These are phyloP conservation scores for Temnothorax rugatulus DNA, from an alignment of 2,888 invertebrate genomes.

Conservation along the genomic window DNA sequence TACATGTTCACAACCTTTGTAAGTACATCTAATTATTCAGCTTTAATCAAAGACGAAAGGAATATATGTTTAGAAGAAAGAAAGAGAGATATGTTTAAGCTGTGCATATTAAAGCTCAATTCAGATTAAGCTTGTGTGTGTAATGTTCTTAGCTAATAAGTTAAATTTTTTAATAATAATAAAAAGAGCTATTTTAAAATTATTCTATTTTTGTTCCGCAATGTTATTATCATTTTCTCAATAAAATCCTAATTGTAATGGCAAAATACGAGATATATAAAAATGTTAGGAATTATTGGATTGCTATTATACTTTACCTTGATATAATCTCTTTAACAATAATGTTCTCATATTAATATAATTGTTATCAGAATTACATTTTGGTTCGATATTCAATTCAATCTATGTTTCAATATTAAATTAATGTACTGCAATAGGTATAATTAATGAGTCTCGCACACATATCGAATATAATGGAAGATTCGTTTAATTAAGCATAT, in stretches of 20 bases:
- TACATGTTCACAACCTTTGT: constrained; percentile 98
- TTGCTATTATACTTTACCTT: neutral
- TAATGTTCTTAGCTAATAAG: neutral
- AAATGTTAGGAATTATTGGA: neutral
- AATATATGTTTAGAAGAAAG: no score
- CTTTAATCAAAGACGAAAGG: neutral
- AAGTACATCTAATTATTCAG: constrained; percentile 87
- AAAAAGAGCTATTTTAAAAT: neutral
- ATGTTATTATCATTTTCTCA: neutral
- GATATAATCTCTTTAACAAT: constrained; percentile 2
- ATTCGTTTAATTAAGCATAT: constrained; percentile 30
- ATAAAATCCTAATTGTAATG: neutral
- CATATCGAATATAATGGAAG: neutral
- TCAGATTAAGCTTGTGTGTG: neutral
- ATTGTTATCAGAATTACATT: neutral
- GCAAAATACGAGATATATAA: neutral
- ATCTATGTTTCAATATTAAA: neutral
- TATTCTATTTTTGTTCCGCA: neutral
- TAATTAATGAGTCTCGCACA: neutral
- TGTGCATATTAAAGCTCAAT: neutral
- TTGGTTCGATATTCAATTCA: neutral
- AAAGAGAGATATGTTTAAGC: neutral
- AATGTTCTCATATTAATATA: neutral
- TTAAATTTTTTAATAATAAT: neutral
- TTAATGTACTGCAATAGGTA: neutral